Conservation (phyloP, 2,888 invertebrate species). For the Sesamia inferens region DNA sequence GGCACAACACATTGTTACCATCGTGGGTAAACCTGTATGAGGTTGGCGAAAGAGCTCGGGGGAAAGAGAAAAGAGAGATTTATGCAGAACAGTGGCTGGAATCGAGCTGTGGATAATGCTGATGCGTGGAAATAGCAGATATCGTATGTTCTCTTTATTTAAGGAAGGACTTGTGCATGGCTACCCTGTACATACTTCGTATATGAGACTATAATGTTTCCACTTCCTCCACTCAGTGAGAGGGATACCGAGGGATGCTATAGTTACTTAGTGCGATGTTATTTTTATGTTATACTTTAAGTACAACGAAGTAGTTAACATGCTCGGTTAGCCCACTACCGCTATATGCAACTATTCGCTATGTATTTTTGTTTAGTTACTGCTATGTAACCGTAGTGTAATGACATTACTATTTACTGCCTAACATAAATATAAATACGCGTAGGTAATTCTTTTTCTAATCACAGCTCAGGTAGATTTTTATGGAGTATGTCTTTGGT, state of each 20-base stretch:
- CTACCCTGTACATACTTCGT: background rate
- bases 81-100: too few relatives aligned
- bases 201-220: too few relatives aligned
- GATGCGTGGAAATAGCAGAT: too few relatives aligned
- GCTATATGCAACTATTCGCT: background rate
- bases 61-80: too few relatives aligned
- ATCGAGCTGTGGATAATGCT: too few relatives aligned
- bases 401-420: background rate
- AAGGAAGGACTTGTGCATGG: background rate
- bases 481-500: background rate
- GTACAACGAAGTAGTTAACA: background rate
- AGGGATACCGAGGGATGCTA: too few relatives aligned
- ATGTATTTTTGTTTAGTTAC: slow-evolving; percentile 8
- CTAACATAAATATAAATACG: too few relatives aligned
- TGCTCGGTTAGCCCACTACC: background rate
- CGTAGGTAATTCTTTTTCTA: background rate
- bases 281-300: background rate
- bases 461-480: background rate
- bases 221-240: too few relatives aligned
- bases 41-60: too few relatives aligned
- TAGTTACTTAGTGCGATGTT: background rate
- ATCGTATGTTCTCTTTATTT: background rate
- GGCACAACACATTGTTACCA: too few relatives aligned
- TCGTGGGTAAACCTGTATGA: too few relatives aligned
- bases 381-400: background rate